Evolutionary conservation across 2,797 vertebrate genomes (phyloP).

Genomic region (Setipinna tenuifilis): DNA sequence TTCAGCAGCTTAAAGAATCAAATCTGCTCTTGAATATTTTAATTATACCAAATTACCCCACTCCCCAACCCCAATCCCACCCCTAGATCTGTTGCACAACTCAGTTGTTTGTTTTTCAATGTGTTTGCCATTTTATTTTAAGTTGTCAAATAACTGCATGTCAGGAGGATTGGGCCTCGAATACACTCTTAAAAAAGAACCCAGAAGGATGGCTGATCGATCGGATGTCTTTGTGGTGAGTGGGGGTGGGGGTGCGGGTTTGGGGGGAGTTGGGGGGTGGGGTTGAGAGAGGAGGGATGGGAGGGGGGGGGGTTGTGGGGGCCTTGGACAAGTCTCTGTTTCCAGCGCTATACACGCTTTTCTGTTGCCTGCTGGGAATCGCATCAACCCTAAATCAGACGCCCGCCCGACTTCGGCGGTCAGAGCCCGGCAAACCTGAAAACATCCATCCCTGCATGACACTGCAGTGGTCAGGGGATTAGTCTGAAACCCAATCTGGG

Average conservation of each 20-base stretch:
- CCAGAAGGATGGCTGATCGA: neutral
- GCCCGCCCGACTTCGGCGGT: neutral
- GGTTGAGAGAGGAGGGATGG: too few relatives aligned
- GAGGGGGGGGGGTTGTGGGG: too few relatives aligned
- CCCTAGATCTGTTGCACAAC: neutral
- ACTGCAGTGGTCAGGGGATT: neutral
- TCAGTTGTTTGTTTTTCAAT: neutral
- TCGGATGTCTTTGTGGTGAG: neutral
- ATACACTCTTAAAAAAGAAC: neutral
- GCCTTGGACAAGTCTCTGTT: neutral
- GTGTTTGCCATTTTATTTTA: too few relatives aligned
- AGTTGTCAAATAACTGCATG: too few relatives aligned
- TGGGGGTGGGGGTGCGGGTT: too few relatives aligned
- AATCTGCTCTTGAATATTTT: too few relatives aligned
- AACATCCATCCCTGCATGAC: neutral
- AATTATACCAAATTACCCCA: too few relatives aligned
- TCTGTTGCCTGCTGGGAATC: conserved; percentile 14
- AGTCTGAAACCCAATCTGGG: too few relatives aligned
- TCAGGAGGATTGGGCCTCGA: too few relatives aligned
- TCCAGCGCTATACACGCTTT: neutral
- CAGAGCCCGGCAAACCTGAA: neutral
- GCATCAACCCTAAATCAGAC: neutral
- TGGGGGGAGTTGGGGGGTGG: too few relatives aligned
- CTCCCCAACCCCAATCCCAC: too few relatives aligned
- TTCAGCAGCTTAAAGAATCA: too few relatives aligned